Evolutionary conservation across 2,113 vertebrate genomes (phyloP).

Genomic region (Pundamilia nyererei): DNA sequence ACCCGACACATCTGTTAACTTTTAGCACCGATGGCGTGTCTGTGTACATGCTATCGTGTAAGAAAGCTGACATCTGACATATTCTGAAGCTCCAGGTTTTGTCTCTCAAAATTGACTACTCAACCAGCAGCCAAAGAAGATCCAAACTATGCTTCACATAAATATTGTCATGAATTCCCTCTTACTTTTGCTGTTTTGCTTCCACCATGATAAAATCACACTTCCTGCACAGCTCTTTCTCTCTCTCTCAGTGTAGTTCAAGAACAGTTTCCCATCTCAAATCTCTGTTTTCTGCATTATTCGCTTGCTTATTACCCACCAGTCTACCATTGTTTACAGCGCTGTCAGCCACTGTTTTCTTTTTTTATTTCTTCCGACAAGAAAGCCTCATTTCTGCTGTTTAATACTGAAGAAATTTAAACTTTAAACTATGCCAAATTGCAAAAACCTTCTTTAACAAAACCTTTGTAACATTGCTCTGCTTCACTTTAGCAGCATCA

Average conservation of each 20-base stretch:
- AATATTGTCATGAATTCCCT: not conserved
- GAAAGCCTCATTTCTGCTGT: not conserved
- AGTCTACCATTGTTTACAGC: not conserved
- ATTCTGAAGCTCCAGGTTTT: too few relatives aligned
- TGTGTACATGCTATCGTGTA: too few relatives aligned
- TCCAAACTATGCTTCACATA: not conserved
- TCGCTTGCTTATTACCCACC: not conserved
- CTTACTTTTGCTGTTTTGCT: not conserved
- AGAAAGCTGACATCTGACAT: too few relatives aligned
- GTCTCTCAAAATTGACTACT: too few relatives aligned
- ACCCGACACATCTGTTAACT: too few relatives aligned
- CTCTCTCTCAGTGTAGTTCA: not conserved
- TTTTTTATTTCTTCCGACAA: not conserved
- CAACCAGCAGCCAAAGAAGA: too few relatives aligned
- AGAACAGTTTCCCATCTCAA: not conserved
- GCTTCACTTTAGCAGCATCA: not conserved
- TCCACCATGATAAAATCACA: not conserved
- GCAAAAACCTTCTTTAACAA: not conserved
- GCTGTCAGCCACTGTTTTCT: not conserved
- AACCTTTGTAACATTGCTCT: not conserved
- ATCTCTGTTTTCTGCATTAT: not conserved
- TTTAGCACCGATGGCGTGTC: too few relatives aligned
- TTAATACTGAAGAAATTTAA: not conserved
- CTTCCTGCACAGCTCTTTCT: not conserved
- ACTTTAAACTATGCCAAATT: not conserved